Conservation (phyloP, 2,888 invertebrate genomes). For the Pedicia rivosa region DNA sequence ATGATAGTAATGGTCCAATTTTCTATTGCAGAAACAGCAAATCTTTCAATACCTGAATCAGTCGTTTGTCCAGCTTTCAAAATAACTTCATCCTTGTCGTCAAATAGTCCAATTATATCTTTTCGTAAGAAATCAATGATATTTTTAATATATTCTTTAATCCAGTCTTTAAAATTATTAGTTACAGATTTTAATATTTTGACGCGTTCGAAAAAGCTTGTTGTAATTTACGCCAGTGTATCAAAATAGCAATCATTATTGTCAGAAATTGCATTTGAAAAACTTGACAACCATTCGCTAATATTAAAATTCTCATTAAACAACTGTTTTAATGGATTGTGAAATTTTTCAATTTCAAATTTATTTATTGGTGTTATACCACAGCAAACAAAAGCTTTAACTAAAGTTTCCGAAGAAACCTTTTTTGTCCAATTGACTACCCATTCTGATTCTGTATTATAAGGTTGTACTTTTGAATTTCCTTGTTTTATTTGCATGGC, state of each 20-base stretch:
- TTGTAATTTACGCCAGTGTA: background rate
- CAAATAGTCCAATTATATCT: background rate
- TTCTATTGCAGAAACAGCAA: background rate
- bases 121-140: background rate
- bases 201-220: constrained; percentile 3
- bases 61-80: background rate
- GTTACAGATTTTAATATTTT: background rate
- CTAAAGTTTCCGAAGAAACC: background rate
- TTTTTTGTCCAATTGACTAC: constrained; percentile 1
- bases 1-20: background rate
- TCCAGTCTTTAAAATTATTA: background rate
- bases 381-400: constrained; percentile 1
- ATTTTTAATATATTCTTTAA: background rate
- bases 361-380: background rate
- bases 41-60: background rate
- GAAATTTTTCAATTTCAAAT: constrained; percentile 4
- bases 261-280: background rate
- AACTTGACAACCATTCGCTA: background rate
- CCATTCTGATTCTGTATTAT: constrained; percentile 1
- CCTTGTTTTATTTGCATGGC: background rate
- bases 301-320: background rate
- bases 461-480: constrained; percentile 1
- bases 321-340: constrained; percentile 3
- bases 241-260: background rate
- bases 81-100: background rate